Evolutionary conservation across 2,113 vertebrate species (phyloP).

Genomic region (Apteryx mantelli): DNA sequence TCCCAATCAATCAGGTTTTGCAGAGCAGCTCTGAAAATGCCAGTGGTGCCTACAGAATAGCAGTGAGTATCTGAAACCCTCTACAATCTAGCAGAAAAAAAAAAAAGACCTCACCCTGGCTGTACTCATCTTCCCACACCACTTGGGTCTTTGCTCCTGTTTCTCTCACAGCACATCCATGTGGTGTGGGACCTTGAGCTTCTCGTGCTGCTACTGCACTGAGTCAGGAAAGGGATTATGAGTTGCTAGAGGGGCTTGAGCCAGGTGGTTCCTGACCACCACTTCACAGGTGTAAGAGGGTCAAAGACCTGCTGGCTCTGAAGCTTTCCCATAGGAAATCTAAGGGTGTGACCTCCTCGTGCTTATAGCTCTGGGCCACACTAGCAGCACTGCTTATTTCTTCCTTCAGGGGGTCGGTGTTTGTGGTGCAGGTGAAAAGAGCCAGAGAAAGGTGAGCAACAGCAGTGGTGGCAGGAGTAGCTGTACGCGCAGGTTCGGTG

Average conservation of each 20-base stretch:
- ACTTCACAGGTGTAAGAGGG: background rate
- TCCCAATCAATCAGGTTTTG: rapidly evolving
- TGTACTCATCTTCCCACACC: background rate
- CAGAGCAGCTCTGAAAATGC: background rate
- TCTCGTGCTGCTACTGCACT: background rate
- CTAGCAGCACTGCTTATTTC: background rate
- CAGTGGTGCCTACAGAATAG: background rate
- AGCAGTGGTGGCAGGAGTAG: background rate
- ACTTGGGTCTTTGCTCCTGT: rapidly evolving
- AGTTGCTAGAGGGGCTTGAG: background rate
- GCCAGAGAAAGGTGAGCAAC: background rate
- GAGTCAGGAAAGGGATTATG: background rate
- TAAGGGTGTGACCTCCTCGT: background rate
- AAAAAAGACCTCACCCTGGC: rapidly evolving
- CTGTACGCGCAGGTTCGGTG: background rate
- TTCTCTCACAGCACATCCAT: background rate
- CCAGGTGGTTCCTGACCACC: background rate
- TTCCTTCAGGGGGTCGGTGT: background rate
- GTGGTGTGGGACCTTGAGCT: background rate
- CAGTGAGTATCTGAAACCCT: background rate
- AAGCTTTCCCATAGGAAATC: background rate
- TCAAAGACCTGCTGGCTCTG: background rate
- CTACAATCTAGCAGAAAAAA: background rate
- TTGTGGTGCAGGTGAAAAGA: background rate
- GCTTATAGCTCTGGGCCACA: background rate